Conservation (phyloP, 2,113 vertebrate genomes). For the Salvelinus namaycush region DNA sequence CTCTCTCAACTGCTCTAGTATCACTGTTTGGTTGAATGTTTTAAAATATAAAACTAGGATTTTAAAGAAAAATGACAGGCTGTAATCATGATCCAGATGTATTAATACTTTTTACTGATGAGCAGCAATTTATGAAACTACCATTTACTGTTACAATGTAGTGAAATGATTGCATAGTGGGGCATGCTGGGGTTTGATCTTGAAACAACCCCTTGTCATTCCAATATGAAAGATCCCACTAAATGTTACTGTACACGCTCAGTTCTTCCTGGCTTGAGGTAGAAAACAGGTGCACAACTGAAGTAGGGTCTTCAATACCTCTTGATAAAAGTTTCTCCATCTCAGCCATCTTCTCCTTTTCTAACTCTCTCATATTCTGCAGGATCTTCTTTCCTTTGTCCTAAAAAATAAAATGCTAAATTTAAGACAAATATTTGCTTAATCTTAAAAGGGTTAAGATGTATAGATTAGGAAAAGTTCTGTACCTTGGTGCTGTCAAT, state of each 20-base stretch:
- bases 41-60: too few relatives aligned
- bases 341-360: constrained; percentile 78
- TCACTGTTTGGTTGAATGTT: too few relatives aligned
- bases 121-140: too few relatives aligned
- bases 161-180: too few relatives aligned
- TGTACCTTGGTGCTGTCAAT: constrained; percentile 78
- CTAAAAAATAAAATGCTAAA: constrained; percentile 55
- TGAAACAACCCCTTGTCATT: too few relatives aligned
- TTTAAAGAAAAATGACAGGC: too few relatives aligned
- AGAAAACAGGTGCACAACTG: constrained; percentile 78
- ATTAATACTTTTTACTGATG: too few relatives aligned
- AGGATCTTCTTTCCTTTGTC: constrained; percentile 78
- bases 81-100: too few relatives aligned
- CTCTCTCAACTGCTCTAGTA: too few relatives aligned
- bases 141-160: too few relatives aligned
- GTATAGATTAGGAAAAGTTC: not conserved
- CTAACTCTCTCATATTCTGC: constrained; percentile 77
- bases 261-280: constrained; percentile 80
- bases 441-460: not conserved
- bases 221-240: too few relatives aligned
- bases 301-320: constrained; percentile 66
- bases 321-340: constrained; percentile 80
- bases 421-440: not conserved
- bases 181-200: too few relatives aligned
- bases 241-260: constrained; percentile 1